phyloP scores from a whole-genome alignment of 2,113 vertebrate species.

The Megaleporinus macrocephalus region DNA sequence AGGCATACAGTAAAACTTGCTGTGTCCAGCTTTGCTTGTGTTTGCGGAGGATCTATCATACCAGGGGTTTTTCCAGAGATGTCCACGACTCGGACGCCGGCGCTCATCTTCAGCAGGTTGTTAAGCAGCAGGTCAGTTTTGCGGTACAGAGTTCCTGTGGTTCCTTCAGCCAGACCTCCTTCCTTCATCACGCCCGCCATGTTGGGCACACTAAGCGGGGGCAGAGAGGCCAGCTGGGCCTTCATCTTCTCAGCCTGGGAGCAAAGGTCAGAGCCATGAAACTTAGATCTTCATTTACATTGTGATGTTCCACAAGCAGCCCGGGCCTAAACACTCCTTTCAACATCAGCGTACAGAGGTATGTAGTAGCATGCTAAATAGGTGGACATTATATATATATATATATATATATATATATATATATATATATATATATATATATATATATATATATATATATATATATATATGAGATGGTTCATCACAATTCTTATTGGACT shows the following conservation, averaged over 20 bases:
- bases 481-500: too few species aligned
- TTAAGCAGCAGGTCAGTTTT: conserved; percentile 89
- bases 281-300: not conserved
- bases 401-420: too few species aligned
- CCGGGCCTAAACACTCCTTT: too few species aligned
- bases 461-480: too few species aligned
- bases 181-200: conserved; percentile 67
- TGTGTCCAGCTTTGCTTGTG: too few species aligned
- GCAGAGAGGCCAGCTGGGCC: conserved; percentile 83
- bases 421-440: too few species aligned
- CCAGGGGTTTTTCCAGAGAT: conserved; percentile 84
- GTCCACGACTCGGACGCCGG: conserved; percentile 87
- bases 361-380: too few species aligned
- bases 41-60: not conserved
- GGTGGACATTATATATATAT: too few species aligned
- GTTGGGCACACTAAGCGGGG: conserved; percentile 81
- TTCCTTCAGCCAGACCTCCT: conserved; percentile 66
- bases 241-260: conserved; percentile 89
- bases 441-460: too few species aligned
- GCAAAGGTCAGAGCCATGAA: not conserved
- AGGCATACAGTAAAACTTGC: too few species aligned
- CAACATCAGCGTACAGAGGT: too few species aligned
- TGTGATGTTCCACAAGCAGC: not conserved
- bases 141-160: conserved; percentile 83
- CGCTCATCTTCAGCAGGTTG: conserved; percentile 89